Evolutionary conservation across 2,797 vertebrate genomes (phyloP).

Genomic region (Scarus forsteni): DNA sequence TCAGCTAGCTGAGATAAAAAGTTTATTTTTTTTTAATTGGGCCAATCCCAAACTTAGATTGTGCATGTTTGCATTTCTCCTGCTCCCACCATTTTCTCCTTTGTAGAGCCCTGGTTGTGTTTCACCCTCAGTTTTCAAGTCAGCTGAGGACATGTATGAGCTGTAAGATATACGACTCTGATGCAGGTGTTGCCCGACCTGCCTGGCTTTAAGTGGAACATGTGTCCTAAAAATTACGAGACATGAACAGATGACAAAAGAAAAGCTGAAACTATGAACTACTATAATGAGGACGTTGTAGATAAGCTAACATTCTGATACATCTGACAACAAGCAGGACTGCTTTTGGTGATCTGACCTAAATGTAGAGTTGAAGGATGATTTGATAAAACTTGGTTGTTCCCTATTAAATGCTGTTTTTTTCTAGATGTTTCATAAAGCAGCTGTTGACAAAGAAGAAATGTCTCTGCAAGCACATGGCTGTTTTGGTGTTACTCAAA

Average conservation of each 20-base stretch:
- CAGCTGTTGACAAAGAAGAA: no score
- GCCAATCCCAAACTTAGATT: conserved; percentile 9
- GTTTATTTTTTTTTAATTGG: background rate
- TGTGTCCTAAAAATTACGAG: background rate
- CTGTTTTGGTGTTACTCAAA: no score
- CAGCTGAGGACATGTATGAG: background rate
- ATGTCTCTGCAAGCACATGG: no score
- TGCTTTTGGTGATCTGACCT: no score
- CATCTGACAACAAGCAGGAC: background rate
- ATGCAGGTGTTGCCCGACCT: conserved; percentile 51
- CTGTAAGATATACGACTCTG: conserved; percentile 29
- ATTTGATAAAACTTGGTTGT: no score
- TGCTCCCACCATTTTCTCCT: background rate
- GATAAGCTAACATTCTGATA: background rate
- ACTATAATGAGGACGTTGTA: background rate
- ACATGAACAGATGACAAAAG: background rate
- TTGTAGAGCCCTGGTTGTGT: background rate
- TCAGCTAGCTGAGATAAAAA: background rate
- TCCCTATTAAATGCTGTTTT: no score
- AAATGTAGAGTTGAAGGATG: no score
- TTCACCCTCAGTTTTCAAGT: background rate
- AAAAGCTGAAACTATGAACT: background rate
- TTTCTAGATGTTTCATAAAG: no score
- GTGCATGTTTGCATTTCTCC: conserved; percentile 6
- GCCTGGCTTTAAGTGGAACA: conserved; percentile 27